A percentile compares a stretch with the other conserved stretches of the same genome.
These are phyloP conservation scores for Spodoptera frugiperda DNA, from an alignment of 1,140 invertebrate genomes.

Conservation along the genomic window DNA sequence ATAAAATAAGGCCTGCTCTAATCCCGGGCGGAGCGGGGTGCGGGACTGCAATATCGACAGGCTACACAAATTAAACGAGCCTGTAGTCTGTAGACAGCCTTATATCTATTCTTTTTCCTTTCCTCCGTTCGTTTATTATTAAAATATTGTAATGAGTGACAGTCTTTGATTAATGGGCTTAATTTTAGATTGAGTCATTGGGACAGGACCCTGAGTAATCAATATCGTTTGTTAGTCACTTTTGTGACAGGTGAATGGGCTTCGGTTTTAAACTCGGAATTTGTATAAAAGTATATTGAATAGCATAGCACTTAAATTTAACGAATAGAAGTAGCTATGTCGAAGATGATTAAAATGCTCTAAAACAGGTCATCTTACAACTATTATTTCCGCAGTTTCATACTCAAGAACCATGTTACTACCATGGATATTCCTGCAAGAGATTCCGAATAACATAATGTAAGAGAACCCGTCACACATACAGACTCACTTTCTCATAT, in stretches of 20 bases:
- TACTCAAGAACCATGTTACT: too few relatives aligned
- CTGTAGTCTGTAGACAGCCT: slow-evolving; percentile 30
- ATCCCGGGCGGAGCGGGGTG: slow-evolving; percentile 31
- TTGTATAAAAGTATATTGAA: background rate
- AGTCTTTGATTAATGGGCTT: slow-evolving; percentile 46
- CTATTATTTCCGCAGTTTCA: background rate
- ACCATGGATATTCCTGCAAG: background rate
- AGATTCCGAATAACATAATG: background rate
- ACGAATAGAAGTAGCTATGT: too few relatives aligned
- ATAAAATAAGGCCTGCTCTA: slow-evolving; percentile 49
- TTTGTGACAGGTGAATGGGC: slow-evolving; percentile 26
- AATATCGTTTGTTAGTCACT: slow-evolving; percentile 27
- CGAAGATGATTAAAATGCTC: too few relatives aligned
- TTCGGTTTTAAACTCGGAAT: background rate
- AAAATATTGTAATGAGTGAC: slow-evolving; percentile 47
- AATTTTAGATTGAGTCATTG: slow-evolving; percentile 27
- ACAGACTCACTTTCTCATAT: slow-evolving; percentile 15
- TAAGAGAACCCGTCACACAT: slow-evolving; percentile 3
- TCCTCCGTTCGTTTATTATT: slow-evolving; percentile 34
- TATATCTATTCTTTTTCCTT: slow-evolving; percentile 12
- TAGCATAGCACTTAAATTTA: too few relatives aligned
- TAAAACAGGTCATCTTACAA: background rate
- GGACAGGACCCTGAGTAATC: slow-evolving; percentile 12
- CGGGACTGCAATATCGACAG: slow-evolving; percentile 49
- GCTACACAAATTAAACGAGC: slow-evolving; percentile 48